Conservation (phyloP, 1,140 invertebrate genomes). For the Mesaphorura yosii region DNA sequence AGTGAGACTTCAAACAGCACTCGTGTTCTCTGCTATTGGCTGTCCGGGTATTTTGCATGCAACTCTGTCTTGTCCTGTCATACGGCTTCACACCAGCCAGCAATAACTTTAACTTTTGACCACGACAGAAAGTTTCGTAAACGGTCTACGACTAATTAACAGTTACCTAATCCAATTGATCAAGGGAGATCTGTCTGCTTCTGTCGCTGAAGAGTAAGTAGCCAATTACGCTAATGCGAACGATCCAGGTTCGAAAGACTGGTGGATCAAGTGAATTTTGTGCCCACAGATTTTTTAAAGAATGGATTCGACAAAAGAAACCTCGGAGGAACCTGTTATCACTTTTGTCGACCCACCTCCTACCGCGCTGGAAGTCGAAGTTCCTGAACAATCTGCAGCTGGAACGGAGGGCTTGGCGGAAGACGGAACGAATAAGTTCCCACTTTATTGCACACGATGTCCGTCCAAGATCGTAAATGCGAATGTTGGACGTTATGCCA, state of each 20-base stretch:
- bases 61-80: too few relatives aligned
- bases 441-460: slow-evolving; percentile 56
- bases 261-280: too few relatives aligned
- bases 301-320: neutral
- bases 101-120: too few relatives aligned
- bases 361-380: neutral
- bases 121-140: too few relatives aligned
- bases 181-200: too few relatives aligned
- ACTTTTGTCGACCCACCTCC: neutral
- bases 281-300: too few relatives aligned
- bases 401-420: slow-evolving; percentile 23
- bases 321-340: neutral
- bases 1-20: neutral
- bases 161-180: too few relatives aligned
- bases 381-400: neutral
- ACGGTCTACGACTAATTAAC: too few relatives aligned
- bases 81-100: too few relatives aligned
- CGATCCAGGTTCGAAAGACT: neutral
- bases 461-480: slow-evolving; percentile 58
- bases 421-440: slow-evolving; percentile 53
- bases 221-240: neutral
- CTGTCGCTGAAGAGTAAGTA: too few relatives aligned
- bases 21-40: neutral
- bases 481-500: slow-evolving; percentile 42
- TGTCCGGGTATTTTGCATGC: too few relatives aligned